phyloP scores from a whole-genome alignment of 1,140 invertebrate genomes.

The Drosophila teissieri region DNA sequence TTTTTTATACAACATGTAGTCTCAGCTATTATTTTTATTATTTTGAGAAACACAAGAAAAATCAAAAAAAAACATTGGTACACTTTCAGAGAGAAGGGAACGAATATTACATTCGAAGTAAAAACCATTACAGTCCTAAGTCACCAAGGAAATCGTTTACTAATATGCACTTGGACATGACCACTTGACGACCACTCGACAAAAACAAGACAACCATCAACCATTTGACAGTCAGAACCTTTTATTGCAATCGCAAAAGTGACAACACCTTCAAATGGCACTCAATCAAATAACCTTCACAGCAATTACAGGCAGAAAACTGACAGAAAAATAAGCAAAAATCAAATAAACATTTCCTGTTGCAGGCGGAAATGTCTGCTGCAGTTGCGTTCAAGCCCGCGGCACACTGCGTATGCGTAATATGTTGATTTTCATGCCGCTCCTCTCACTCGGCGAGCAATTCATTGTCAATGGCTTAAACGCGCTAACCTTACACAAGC shows the following conservation, averaged over 20 bases:
- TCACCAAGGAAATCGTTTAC: not conserved
- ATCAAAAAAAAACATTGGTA: too few species aligned
- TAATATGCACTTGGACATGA: not conserved
- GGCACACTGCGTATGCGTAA: conserved; percentile 57
- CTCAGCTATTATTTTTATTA: too few species aligned
- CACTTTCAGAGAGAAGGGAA: too few species aligned
- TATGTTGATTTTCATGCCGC: conserved; percentile 32
- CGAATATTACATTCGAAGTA: too few species aligned
- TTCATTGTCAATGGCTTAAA: conserved; percentile 60
- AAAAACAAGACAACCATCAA: conserved; percentile 11
- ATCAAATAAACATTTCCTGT: conserved; percentile 46
- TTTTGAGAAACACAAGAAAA: too few species aligned
- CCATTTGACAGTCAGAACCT: conserved; percentile 32
- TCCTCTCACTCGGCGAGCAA: conserved; percentile 37
- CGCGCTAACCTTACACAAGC: conserved; percentile 53
- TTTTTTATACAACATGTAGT: not conserved
- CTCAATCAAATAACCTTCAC: conserved; percentile 36
- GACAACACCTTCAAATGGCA: conserved; percentile 44
- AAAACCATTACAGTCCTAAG: not conserved
- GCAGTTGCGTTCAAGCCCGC: conserved; percentile 16
- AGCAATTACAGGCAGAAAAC: conserved; percentile 32
- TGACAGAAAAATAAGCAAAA: conserved; percentile 4
- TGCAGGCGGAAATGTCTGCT: conserved; percentile 51
- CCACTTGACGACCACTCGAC: conserved; percentile 15
- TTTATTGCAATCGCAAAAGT: conserved; percentile 16